phyloP scores from a whole-genome alignment of 2,888 invertebrate genomes.

The Agonopterix heracliana region DNA sequence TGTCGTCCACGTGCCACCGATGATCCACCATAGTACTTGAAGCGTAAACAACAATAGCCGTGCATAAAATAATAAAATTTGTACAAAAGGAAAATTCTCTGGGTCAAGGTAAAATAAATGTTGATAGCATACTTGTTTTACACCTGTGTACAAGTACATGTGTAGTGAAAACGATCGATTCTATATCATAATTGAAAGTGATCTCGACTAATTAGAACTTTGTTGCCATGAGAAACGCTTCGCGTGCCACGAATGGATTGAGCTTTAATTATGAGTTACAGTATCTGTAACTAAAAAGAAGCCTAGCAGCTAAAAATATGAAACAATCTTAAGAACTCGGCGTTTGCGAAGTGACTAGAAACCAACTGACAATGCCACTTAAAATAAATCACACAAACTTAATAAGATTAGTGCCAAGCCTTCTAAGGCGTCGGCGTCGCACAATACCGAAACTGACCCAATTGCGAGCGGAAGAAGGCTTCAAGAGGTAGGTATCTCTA shows the following conservation, averaged over 20 bases:
- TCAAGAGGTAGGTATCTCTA: conserved; percentile 19
- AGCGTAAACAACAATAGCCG: conserved; percentile 22
- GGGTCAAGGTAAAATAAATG: conserved; percentile 35
- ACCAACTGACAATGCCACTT: conserved; percentile 1
- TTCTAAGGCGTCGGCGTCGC: conserved; percentile 2
- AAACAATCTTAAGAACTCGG: background rate
- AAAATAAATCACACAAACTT: background rate
- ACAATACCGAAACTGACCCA: conserved; percentile 4
- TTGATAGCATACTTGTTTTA: conserved; percentile 4
- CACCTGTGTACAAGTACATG: too few species aligned
- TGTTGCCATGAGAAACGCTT: conserved; percentile 10
- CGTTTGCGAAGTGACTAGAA: background rate
- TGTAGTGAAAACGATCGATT: too few species aligned
- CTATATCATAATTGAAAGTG: background rate
- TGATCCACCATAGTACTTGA: conserved; percentile 9
- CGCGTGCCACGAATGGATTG: conserved; percentile 13
- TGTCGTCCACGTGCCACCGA: conserved; percentile 22
- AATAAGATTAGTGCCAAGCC: background rate
- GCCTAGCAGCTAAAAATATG: conserved; percentile 1
- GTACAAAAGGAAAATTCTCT: conserved; percentile 27
- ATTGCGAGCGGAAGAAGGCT: conserved; percentile 10
- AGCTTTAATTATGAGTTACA: conserved; percentile 9
- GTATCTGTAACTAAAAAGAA: too few species aligned
- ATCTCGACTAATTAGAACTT: conserved; percentile 12
- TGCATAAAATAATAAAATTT: conserved; percentile 17